Conservation (phyloP, 1,140 invertebrate genomes). For the Parapsyche elsis region DNA sequence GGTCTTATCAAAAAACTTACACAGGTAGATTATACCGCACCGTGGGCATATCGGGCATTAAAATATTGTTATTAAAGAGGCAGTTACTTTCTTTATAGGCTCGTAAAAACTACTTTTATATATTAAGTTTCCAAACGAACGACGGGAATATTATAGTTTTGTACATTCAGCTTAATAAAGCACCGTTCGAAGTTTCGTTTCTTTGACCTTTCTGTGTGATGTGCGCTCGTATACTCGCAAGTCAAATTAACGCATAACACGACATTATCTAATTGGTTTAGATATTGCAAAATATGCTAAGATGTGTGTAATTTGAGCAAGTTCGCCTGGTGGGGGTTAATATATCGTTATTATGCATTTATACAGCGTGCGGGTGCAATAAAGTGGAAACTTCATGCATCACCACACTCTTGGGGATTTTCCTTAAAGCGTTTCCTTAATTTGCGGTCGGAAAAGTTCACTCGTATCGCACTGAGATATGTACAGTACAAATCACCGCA, state of each 20-base stretch:
- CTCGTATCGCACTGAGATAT: no score
- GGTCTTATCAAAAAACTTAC: no score
- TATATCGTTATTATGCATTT: conserved; percentile 38
- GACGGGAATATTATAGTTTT: background rate
- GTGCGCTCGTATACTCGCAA: background rate
- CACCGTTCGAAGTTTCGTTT: background rate
- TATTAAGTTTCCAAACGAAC: background rate
- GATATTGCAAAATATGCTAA: background rate
- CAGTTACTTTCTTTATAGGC: conserved; percentile 3
- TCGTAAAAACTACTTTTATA: conserved; percentile 21
- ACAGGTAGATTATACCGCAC: background rate
- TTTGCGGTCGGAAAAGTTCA: background rate
- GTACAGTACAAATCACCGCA: background rate
- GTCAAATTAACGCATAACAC: background rate
- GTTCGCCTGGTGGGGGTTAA: background rate
- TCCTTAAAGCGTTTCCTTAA: conserved; percentile 15
- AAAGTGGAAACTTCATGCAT: conserved; percentile 37
- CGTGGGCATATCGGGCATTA: background rate
- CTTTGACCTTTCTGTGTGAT: background rate
- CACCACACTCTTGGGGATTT: conserved; percentile 10
- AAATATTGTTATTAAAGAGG: conserved; percentile 30
- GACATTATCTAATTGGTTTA: background rate
- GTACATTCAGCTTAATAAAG: background rate
- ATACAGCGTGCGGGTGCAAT: conserved; percentile 34
- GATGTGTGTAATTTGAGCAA: background rate